A percentile compares a stretch with the other conserved stretches of the same genome.
Evolutionary conservation across 1,140 invertebrate species (phyloP).

Genomic region (Caenorhabditis remanei): DNA sequence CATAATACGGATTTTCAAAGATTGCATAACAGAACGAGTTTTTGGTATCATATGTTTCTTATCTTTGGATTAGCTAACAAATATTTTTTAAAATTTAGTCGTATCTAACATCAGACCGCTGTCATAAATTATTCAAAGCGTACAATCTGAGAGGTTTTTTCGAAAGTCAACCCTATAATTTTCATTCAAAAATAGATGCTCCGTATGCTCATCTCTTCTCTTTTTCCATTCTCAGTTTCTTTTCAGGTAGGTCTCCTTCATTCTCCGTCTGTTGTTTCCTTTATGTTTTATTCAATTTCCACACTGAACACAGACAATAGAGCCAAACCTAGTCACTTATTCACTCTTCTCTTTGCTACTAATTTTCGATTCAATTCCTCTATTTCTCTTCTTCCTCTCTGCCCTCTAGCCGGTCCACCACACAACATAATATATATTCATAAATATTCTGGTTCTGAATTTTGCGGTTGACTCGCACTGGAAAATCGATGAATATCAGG

Average conservation of each 20-base stretch:
- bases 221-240: background rate
- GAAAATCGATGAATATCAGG: constrained; percentile 54
- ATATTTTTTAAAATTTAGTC: too few relatives aligned
- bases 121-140: too few relatives aligned
- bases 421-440: constrained; percentile 43
- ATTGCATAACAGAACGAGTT: background rate
- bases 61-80: background rate
- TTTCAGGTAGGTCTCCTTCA: constrained; percentile 24
- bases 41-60: background rate
- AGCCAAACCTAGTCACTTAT: constrained; percentile 11
- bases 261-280: constrained; percentile 31
- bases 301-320: constrained; percentile 2
- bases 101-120: too few relatives aligned
- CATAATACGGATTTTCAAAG: background rate
- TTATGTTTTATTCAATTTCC: constrained; percentile 34
- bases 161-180: background rate
- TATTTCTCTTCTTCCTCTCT: constrained; percentile 8
- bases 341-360: background rate
- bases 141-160: background rate
- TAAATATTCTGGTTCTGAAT: constrained; percentile 50
- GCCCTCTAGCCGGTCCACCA: background rate
- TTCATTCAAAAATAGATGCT: background rate
- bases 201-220: background rate
- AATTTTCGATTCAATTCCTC: constrained; percentile 52
- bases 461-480: constrained; percentile 53